Evolutionary conservation across 2,797 vertebrate species (phyloP).

Genomic region (Aphelocoma californica): DNA sequence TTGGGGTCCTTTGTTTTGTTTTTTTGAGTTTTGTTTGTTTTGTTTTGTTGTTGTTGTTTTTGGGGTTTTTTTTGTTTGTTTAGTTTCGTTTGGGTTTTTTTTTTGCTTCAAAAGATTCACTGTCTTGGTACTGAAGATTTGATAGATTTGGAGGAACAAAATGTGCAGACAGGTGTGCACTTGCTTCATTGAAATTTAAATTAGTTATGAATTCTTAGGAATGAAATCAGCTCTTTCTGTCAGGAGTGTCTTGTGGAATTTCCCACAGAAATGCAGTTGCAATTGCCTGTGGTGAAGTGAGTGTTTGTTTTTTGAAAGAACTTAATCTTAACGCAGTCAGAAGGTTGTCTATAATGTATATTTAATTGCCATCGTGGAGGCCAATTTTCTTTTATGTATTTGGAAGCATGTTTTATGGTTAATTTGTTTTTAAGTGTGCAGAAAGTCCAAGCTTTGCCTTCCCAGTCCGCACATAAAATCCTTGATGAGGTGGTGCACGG

Average conservation of each 20-base stretch:
- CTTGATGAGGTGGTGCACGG: neutral
- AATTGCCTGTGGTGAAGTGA: neutral
- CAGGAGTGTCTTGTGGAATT: neutral
- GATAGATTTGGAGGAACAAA: neutral
- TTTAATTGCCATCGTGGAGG: neutral
- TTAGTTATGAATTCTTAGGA: conserved; percentile 11
- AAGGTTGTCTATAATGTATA: neutral
- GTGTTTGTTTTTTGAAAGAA: neutral
- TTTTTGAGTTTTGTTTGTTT: too few relatives aligned
- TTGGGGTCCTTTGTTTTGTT: neutral
- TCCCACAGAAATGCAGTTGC: neutral
- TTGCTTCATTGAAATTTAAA: conserved; percentile 48
- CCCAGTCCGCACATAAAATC: neutral
- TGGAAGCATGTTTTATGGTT: neutral
- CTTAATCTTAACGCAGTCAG: neutral
- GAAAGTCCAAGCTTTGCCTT: neutral
- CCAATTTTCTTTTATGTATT: neutral
- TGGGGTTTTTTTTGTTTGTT: too few relatives aligned
- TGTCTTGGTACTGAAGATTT: neutral
- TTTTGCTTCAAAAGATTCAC: neutral
- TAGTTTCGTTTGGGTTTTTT: neutral
- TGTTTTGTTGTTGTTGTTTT: too few relatives aligned
- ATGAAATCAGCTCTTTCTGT: neutral
- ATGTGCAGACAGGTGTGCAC: conserved; percentile 13
- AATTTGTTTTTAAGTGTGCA: neutral